phyloP scores from a whole-genome alignment of 2,888 invertebrate species.

The Branchipolynoe longqiensis region DNA sequence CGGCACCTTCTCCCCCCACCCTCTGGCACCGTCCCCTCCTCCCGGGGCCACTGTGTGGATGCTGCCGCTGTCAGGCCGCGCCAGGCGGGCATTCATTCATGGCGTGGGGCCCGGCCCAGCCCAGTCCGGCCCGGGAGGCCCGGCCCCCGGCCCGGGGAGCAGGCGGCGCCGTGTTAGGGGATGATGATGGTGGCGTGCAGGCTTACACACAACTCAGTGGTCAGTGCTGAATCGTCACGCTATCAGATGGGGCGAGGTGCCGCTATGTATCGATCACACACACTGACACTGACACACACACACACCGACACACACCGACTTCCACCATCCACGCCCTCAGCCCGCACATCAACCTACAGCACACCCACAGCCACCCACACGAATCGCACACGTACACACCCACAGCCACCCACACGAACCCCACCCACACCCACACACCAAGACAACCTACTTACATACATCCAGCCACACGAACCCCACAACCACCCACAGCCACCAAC shows the following conservation, averaged over 20 bases:
- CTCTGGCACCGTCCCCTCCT: not conserved
- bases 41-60: not conserved
- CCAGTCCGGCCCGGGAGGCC: not conserved
- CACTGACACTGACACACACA: not conserved
- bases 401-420: not conserved
- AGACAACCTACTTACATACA: constrained; percentile 3
- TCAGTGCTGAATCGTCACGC: constrained; percentile 45
- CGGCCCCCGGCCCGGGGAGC: not conserved
- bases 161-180: constrained; percentile 18
- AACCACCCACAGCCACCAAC: not conserved
- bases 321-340: not conserved
- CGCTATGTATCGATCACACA: constrained; percentile 27
- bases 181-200: constrained; percentile 42
- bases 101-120: not conserved
- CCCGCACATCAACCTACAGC: not conserved
- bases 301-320: not conserved
- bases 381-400: not conserved
- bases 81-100: not conserved
- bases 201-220: constrained; percentile 46
- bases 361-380: not conserved
- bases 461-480: not conserved
- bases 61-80: not conserved
- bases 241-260: constrained; percentile 47
- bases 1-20: no score
- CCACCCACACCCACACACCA: not conserved